A percentile compares a stretch with the other conserved stretches of the same genome.
Evolutionary conservation across 2,797 vertebrate species (phyloP).

Genomic region (Crax fasciolata): DNA sequence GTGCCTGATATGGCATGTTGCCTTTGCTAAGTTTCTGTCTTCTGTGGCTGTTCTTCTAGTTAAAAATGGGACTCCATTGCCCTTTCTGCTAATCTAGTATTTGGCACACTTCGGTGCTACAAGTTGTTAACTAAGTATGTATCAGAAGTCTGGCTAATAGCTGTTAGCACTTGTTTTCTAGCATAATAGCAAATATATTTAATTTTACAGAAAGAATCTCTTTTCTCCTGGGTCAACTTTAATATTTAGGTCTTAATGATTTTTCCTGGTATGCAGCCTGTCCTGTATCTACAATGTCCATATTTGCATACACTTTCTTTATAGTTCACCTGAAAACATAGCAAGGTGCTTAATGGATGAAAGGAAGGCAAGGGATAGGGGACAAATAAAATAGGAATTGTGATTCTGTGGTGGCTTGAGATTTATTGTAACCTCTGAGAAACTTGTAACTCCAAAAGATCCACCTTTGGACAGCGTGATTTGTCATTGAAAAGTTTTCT

Average conservation of each 20-base stretch:
- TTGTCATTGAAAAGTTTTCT: not conserved
- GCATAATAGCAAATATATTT: not conserved
- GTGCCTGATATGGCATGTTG: not conserved
- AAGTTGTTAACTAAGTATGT: not conserved
- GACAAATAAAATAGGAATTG: not conserved
- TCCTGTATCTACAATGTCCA: not conserved
- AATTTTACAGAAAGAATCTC: not conserved
- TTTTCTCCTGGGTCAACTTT: not conserved
- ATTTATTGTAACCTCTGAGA: not conserved
- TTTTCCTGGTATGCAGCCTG: not conserved
- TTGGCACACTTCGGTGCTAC: not conserved
- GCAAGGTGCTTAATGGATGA: not conserved
- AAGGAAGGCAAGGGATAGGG: not conserved
- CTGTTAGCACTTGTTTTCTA: not conserved
- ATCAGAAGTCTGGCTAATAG: not conserved
- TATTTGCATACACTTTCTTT: not conserved
- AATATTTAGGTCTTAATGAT: not conserved
- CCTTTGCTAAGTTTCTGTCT: not conserved
- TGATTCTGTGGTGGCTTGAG: not conserved
- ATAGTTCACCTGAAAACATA: not conserved
- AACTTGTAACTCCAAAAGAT: not conserved
- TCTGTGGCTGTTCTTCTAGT: not conserved
- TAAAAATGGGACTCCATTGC: not conserved
- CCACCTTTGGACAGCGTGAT: not conserved
- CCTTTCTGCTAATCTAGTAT: not conserved